These are phyloP conservation scores for Anguilla anguilla DNA, from an alignment of 2,797 vertebrate species.

Conservation along the genomic window DNA sequence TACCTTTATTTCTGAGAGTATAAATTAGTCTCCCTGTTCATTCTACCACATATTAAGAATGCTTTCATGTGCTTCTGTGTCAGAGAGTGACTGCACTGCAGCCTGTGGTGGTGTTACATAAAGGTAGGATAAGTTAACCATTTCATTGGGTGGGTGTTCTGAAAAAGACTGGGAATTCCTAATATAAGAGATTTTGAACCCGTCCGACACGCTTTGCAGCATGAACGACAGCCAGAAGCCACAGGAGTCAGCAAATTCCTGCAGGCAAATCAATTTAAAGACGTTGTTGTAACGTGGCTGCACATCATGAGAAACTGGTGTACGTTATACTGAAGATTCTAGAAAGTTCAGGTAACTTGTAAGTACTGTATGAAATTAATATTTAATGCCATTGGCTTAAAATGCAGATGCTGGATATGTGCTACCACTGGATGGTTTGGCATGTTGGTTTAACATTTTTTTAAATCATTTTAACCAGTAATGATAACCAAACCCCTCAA, in stretches of 20 bases:
- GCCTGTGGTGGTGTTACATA: background rate
- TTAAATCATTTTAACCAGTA: background rate
- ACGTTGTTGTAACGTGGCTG: background rate
- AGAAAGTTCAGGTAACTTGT: background rate
- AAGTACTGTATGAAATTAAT: background rate
- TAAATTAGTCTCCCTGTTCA: too few species aligned
- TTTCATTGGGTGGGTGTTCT: background rate
- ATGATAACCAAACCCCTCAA: background rate
- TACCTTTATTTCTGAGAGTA: too few species aligned
- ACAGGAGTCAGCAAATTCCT: background rate
- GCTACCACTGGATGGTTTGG: background rate
- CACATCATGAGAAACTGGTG: background rate
- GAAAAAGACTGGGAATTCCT: background rate
- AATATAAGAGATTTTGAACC: background rate
- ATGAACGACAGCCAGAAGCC: background rate
- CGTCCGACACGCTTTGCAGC: background rate
- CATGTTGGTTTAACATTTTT: background rate
- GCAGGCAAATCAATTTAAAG: background rate
- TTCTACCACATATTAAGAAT: too few species aligned
- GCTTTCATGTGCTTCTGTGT: background rate
- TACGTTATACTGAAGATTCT: background rate
- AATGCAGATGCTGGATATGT: background rate
- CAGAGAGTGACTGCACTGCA: background rate
- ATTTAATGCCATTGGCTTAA: background rate
- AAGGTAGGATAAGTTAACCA: background rate